phyloP scores from a whole-genome alignment of 2,113 vertebrate genomes.

The Aptenodytes patagonicus region DNA sequence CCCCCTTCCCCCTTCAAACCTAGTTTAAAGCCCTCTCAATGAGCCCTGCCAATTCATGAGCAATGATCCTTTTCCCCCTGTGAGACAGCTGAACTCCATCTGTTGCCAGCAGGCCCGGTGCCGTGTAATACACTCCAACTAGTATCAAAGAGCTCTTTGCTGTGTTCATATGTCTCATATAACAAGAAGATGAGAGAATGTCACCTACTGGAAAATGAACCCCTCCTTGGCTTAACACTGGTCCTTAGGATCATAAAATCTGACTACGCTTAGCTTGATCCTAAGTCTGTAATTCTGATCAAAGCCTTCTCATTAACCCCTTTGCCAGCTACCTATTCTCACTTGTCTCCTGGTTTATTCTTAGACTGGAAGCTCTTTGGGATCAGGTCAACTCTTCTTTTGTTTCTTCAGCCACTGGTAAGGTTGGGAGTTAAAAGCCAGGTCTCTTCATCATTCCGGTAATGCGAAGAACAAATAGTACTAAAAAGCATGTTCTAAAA shows the following conservation, averaged over 20 bases:
- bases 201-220: background rate
- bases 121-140: background rate
- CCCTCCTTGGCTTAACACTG: background rate
- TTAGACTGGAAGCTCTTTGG: background rate
- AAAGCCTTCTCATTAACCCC: background rate
- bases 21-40: too few relatives aligned
- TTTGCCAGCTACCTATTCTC: background rate
- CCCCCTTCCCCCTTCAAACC: too few relatives aligned
- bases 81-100: too few relatives aligned
- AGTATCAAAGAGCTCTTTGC: background rate
- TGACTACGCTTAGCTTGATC: background rate
- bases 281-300: background rate
- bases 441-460: rapidly evolving
- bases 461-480: background rate
- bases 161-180: background rate
- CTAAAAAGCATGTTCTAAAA: background rate
- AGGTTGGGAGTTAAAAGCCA: background rate
- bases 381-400: background rate
- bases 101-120: too few relatives aligned
- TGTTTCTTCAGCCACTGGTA: background rate
- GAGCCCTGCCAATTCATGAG: too few relatives aligned
- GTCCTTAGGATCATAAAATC: background rate
- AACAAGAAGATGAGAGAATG: background rate
- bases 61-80: too few relatives aligned
- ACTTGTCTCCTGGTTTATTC: background rate